These are phyloP conservation scores for Notiomystis cincta DNA, from an alignment of 2,113 vertebrate genomes.

Conservation along the genomic window DNA sequence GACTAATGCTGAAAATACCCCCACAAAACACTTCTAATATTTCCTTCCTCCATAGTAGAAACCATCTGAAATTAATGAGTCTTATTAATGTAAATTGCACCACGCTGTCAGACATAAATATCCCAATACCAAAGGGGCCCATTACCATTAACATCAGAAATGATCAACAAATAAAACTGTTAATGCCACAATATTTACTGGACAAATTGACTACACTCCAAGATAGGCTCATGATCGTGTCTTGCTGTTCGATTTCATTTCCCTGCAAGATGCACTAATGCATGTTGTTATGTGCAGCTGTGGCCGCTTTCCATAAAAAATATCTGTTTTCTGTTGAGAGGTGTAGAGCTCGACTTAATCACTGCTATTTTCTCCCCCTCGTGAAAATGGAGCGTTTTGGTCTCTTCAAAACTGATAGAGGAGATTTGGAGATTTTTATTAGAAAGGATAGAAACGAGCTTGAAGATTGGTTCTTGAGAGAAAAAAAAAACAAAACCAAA, in stretches of 20 bases:
- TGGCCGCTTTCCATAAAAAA: slow-evolving; percentile 46
- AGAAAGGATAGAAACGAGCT: background rate
- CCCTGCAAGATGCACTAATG: slow-evolving; percentile 59
- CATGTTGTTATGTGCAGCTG: slow-evolving; percentile 66
- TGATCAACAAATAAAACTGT: slow-evolving; percentile 67
- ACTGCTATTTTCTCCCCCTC: slow-evolving; percentile 1
- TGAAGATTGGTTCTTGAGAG: background rate
- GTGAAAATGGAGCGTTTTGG: slow-evolving; percentile 11
- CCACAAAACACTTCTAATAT: slow-evolving; percentile 36
- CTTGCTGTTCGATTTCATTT: slow-evolving; percentile 62
- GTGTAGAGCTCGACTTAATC: slow-evolving; percentile 35
- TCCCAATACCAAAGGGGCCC: slow-evolving; percentile 56
- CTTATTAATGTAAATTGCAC: slow-evolving; percentile 69
- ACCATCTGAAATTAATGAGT: slow-evolving; percentile 69
- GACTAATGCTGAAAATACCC: background rate
- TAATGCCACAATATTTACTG: slow-evolving; percentile 57
- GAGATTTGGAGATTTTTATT: slow-evolving; percentile 10
- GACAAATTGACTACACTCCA: slow-evolving; percentile 64
- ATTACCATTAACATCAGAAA: slow-evolving; percentile 69
- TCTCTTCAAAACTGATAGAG: background rate
- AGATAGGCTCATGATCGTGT: slow-evolving; percentile 27
- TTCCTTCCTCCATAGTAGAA: slow-evolving; percentile 44
- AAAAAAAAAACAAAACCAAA: background rate
- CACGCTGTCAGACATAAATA: slow-evolving; percentile 66
- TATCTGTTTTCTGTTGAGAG: slow-evolving; percentile 51